Evolutionary conservation across 2,888 invertebrate genomes (phyloP), one percentile per base, ranked within the genome.

Genomic region (Polietes domitor): DNA sequence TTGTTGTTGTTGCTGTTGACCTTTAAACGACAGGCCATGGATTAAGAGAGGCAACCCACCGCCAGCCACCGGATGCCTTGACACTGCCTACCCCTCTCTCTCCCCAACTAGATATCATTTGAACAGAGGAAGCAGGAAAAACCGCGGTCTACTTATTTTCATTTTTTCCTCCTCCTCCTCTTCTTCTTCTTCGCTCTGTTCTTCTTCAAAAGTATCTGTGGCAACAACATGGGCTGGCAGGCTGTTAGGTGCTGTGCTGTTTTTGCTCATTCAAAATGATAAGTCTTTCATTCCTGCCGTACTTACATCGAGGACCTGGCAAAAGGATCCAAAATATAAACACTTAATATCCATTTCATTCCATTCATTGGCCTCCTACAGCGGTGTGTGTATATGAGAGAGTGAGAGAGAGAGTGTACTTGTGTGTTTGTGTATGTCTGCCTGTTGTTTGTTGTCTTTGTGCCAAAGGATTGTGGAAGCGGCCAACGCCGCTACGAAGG

Each of bases 211-310:
- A 2, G 10, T 37, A 37, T 3, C 10, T 37, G 37, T 9, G 10
- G 4, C 37, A 37, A 37, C 37, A 37, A 12, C 37, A 37, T 37
- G 7, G 37, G 37, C 9, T 3, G 10, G 37, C 12, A 12, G 32
- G 32, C 7, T 3, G 32, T 7, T 9, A 7, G 4, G 37, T 47
- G 6, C 24, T 26, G 61, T n/a, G 28, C 32, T 61, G 15, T 32
- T 61, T 61, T 61, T 28, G 10, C 61, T 61, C 61, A 61, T 61
- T 61, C 32, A 61, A 61, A 61, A 61, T 61, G 61, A 61, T 61
- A 61, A 61, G 61, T 28, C 61, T 24, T 61, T 61, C 28, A n/a
- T 61, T n/a, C 5, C 61, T n/a, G n/a, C 21, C 17, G 3, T 19
- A 15, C 61, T 12, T 37, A 37, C 17, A 26, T 15, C 4, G 32